Conservation (phyloP, 2,888 invertebrate species). For the Pachycephus smyrnensis region DNA sequence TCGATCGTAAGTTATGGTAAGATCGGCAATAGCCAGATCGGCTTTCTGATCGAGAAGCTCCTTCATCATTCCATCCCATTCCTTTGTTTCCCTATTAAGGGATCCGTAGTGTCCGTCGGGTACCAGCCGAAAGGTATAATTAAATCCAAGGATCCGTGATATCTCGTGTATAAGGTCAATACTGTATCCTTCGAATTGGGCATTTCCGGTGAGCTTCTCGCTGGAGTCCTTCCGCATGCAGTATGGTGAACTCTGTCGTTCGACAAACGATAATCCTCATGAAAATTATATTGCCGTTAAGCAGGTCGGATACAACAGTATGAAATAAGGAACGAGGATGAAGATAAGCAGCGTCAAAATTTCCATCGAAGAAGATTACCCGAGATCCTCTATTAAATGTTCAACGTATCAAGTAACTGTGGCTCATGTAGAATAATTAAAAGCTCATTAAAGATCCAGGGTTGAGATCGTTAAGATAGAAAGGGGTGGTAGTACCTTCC, state of each 20-base stretch:
- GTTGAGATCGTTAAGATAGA: not conserved
- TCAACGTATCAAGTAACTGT: not conserved
- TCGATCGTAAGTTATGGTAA: conserved; percentile 97
- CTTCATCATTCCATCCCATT: conserved; percentile 93
- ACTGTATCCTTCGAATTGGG: conserved; percentile 94
- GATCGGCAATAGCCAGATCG: conserved; percentile 95
- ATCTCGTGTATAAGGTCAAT: conserved; percentile 95
- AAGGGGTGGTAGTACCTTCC: not conserved
- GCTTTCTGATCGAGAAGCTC: conserved; percentile 91
- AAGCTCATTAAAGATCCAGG: not conserved
- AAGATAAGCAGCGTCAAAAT: not conserved
- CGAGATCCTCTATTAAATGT: too few species aligned
- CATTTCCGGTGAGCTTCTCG: conserved; percentile 87
- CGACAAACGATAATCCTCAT: not conserved
- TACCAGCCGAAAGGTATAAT: conserved; percentile 87
- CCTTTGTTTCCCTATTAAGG: conserved; percentile 83
- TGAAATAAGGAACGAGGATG: not conserved
- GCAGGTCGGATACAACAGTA: not conserved
- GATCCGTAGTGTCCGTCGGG: conserved; percentile 90
- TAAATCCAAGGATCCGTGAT: conserved; percentile 86
- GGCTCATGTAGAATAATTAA: not conserved
- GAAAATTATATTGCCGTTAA: not conserved
- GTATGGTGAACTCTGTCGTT: conserved; percentile 89
- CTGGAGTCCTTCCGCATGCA: conserved; percentile 93
- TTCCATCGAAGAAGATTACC: too few species aligned